Conservation (phyloP, 2,113 vertebrate genomes). For the Puffinus mauretanicus region DNA sequence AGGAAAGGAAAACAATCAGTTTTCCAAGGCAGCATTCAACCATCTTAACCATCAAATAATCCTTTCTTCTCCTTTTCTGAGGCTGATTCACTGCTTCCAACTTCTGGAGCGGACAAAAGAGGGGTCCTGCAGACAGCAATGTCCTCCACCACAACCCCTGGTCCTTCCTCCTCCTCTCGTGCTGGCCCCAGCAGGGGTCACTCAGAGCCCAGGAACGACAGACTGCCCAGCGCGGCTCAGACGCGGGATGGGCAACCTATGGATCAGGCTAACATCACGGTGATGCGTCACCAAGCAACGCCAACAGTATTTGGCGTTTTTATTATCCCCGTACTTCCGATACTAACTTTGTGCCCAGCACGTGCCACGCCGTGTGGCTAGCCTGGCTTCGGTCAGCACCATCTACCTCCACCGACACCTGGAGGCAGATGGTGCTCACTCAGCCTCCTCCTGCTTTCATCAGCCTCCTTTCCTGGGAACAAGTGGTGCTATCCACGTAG, state of each 20-base stretch:
- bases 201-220: constrained; percentile 55
- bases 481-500: neutral
- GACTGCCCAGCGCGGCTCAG: neutral
- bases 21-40: constrained; percentile 50
- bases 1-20: constrained; percentile 52
- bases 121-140: neutral
- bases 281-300: neutral
- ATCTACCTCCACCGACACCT: neutral
- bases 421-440: neutral
- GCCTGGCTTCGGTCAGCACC: neutral
- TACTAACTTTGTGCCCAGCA: rapidly evolving
- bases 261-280: neutral
- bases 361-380: rapidly evolving
- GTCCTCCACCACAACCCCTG: neutral
- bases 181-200: constrained; percentile 65
- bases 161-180: constrained; percentile 22
- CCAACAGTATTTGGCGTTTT: rapidly evolving
- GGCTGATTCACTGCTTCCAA: constrained; percentile 28
- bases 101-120: neutral
- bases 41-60: constrained; percentile 43
- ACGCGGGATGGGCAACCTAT: neutral
- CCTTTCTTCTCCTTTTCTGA: constrained; percentile 50
- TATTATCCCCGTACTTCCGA: rapidly evolving
- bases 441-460: neutral
- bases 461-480: neutral